phyloP scores from a whole-genome alignment of 2,888 invertebrate species.

The Myopa tessellatipennis region DNA sequence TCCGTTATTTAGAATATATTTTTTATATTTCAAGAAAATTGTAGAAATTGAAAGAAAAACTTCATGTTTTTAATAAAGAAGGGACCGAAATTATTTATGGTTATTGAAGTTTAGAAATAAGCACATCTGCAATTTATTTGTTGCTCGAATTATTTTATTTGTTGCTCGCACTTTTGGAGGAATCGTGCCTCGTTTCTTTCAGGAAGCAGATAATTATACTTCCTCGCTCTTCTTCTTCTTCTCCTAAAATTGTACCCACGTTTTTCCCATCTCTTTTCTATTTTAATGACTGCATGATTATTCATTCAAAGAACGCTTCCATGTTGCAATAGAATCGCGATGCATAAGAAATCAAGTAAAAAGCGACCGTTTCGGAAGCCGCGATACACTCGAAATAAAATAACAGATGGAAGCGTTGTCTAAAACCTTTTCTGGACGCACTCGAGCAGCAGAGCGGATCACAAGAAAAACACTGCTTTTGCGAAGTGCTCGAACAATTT shows the following conservation, averaged over 20 bases:
- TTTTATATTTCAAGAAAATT: no score
- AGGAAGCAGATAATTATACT: neutral
- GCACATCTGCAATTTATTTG: neutral
- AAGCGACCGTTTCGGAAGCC: no score
- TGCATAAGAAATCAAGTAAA: neutral
- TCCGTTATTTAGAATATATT: no score
- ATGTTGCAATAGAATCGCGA: neutral
- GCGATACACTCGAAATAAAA: neutral
- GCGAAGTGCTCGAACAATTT: no score
- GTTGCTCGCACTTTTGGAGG: neutral
- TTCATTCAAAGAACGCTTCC: neutral
- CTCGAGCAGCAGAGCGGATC: neutral
- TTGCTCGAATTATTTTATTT: neutral
- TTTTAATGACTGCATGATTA: constrained; percentile 21
- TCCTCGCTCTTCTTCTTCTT: neutral
- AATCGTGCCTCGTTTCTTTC: neutral
- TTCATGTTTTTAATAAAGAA: no score
- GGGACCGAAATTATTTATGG: no score
- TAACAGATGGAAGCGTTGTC: neutral
- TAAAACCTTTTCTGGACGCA: neutral
- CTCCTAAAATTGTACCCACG: neutral
- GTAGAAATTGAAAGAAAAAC: no score
- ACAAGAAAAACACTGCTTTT: no score
- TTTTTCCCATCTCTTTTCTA: neutral
- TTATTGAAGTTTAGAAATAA: no score